A percentile compares a stretch with the other conserved stretches of the same genome.
Evolutionary conservation across 2,888 invertebrate genomes (phyloP).

Genomic region (Hylaea fasciaria): DNA sequence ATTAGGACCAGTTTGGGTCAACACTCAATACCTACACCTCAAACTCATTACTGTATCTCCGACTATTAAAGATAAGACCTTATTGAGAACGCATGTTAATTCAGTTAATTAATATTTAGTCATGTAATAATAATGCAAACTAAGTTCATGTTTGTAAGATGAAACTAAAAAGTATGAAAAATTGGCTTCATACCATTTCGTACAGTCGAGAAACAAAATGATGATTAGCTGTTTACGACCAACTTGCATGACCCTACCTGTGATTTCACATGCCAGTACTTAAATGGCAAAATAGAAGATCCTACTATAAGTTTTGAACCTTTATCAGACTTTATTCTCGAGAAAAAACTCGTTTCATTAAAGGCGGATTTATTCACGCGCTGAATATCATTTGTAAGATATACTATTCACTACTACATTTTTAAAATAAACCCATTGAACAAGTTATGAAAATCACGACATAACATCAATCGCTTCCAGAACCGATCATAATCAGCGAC

Average conservation of each 20-base stretch:
- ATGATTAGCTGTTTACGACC: no score
- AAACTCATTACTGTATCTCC: slow-evolving; percentile 16
- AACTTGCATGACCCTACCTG: no score
- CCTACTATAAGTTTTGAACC: no score
- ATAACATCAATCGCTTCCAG: slow-evolving; percentile 19
- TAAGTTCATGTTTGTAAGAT: slow-evolving; percentile 1
- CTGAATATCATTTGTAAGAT: no score
- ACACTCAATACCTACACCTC: slow-evolving; percentile 19
- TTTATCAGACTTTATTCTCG: no score
- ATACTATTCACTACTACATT: no score
- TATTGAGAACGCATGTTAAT: slow-evolving; percentile 30
- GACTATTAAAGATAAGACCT: slow-evolving; percentile 26
- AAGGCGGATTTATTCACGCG: no score
- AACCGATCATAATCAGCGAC: slow-evolving; percentile 29
- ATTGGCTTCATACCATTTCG: no score
- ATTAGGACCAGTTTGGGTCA: slow-evolving; percentile 20
- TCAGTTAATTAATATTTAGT: slow-evolving; percentile 26
- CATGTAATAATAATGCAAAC: slow-evolving; percentile 18
- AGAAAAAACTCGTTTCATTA: no score
- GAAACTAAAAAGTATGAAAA: background rate
- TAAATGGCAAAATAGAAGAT: no score
- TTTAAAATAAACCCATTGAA: slow-evolving; percentile 1
- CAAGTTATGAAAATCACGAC: slow-evolving; percentile 20
- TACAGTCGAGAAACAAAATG: no score
- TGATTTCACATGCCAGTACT: no score